Evolutionary conservation across 2,113 vertebrate genomes (phyloP).

Genomic region (Osmerus eperlanus): DNA sequence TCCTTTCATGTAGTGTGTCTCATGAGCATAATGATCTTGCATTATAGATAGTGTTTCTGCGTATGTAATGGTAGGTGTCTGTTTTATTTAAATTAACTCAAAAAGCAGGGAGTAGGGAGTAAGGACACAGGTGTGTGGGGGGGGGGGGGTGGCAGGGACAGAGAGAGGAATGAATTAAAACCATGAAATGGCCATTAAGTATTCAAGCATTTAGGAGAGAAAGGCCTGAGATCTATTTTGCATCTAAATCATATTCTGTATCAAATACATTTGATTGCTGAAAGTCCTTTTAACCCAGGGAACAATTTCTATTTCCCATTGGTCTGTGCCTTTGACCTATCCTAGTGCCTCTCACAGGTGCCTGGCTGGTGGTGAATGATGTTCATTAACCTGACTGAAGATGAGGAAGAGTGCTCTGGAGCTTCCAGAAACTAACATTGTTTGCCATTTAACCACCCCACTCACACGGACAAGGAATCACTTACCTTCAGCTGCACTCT

Average conservation of each 20-base stretch:
- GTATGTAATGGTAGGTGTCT: too few species aligned
- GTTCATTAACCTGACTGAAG: slow-evolving; percentile 2
- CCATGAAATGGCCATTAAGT: neutral
- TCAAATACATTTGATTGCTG: neutral
- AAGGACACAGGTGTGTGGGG: too few species aligned
- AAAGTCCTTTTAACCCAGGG: neutral
- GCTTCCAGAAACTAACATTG: neutral
- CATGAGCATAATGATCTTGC: too few species aligned
- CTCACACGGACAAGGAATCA: slow-evolving; percentile 12
- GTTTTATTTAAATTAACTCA: too few species aligned
- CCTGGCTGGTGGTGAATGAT: neutral
- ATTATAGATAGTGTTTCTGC: too few species aligned
- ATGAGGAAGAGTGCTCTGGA: neutral
- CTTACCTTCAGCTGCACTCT: slow-evolving; percentile 17
- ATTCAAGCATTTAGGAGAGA: neutral
- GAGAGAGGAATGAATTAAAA: too few species aligned
- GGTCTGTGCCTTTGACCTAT: neutral
- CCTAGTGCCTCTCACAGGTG: neutral
- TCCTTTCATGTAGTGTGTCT: too few species aligned
- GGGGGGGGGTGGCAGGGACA: too few species aligned
- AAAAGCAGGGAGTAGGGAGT: too few species aligned
- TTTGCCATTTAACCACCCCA: neutral
- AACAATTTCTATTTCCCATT: neutral
- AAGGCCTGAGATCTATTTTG: neutral
- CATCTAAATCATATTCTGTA: neutral